Base-by-base conservation (phyloP, 2,797 vertebrate species). In the Petrocephalus sullivani region DNA sequence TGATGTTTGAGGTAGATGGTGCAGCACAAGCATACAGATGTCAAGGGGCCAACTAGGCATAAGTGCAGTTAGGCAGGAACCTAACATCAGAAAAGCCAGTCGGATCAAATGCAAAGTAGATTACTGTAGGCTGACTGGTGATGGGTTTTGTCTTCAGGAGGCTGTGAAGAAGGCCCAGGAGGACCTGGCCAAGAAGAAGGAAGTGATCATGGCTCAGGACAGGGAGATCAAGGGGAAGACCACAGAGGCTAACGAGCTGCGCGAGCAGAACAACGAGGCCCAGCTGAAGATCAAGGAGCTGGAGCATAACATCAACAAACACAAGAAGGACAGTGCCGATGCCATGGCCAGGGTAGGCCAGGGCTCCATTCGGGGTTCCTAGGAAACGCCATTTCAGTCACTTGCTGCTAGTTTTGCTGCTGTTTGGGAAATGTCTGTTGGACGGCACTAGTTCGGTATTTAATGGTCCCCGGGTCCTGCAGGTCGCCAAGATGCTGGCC, bases 251-350 rank as follows among this genome's bases (percentile, higher is more conserved):
- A 93, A 91, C 87, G 95, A 95, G 82, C 93, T 96, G 28, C 94
- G 94, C 86, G 96, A 97, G 89, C 93, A 96, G 91, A 97, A 93
- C 90, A 99, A 98, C 53, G 96, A 97, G 23, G 93, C 95, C 5
- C 97, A 97, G 88, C 95, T 99, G 88, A 97, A 97, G 93, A 93
- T 98, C 91, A 97, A 98, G 93, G 96, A 97, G 89, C 91, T 97
- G 67, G 97, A 98, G 3, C 96, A 99, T 91, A 95, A 95, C 88
- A 97, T 99, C 67, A 96, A 14, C 89, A 98, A 97, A 87, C 96
- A 96, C 90, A 95, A 96, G 90, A 95, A 97, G 89, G 97, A 98
- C 85, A 93, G 94, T 57, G 94, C 96, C 87, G 97, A 97, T 0
- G 97, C 97, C 85, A 93, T 96, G 54, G 93, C 94, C 14, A 96